Percentiles rank a stretch among this genome's conserved stretches.
These are phyloP conservation scores for Chrysochloris asiatica DNA, from an alignment of 2,113 vertebrate species.

Conservation along the genomic window DNA sequence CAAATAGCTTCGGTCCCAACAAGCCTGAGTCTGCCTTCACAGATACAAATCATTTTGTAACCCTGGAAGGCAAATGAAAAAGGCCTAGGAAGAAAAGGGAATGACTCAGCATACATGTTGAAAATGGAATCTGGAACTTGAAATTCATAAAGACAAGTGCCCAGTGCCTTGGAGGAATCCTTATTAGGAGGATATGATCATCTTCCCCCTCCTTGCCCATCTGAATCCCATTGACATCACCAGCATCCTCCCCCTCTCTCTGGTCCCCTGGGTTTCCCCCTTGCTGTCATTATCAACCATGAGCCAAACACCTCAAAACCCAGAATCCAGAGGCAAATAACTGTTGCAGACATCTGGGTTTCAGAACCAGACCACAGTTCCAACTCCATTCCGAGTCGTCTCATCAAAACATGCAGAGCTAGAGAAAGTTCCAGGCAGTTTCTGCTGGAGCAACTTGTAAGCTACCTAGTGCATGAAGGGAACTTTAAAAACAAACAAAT, in stretches of 20 bases:
- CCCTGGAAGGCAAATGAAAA: constrained; percentile 35
- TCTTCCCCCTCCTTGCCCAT: background rate
- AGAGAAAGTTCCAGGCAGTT: background rate
- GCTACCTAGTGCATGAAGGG: background rate
- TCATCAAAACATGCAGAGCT: background rate
- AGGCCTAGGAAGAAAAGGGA: constrained; percentile 23
- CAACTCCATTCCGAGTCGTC: background rate
- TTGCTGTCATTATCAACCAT: constrained; percentile 7
- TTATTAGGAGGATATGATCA: background rate
- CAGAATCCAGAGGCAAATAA: background rate
- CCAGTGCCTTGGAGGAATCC: background rate
- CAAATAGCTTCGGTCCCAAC: background rate
- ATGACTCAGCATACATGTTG: constrained; percentile 36
- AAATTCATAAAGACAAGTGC: background rate
- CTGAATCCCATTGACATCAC: background rate
- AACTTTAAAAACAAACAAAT: background rate
- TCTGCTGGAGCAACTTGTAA: background rate
- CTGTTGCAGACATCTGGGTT: background rate
- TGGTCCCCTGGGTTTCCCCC: background rate
- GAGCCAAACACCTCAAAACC: constrained; percentile 16
- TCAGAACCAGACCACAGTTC: background rate
- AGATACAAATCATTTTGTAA: constrained; percentile 36
- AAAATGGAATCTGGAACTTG: constrained; percentile 57
- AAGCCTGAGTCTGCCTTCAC: constrained; percentile 33
- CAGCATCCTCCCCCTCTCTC: background rate